These are phyloP conservation scores for Mustela erminea DNA, from an alignment of 2,797 vertebrate species.

Conservation along the genomic window DNA sequence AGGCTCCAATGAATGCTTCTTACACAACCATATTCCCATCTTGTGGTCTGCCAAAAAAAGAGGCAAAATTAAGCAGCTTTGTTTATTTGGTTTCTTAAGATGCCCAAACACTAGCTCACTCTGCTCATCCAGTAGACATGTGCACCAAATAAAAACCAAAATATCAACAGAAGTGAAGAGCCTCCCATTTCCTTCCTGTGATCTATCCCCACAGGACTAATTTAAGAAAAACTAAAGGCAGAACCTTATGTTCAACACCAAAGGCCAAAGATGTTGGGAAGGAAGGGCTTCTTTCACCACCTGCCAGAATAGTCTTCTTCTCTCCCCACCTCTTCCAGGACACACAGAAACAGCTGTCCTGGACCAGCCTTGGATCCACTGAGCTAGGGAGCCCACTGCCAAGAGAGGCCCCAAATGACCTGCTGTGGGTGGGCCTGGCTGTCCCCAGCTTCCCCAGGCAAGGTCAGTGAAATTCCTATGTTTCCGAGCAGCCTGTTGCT, in stretches of 20 bases:
- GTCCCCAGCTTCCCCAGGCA: not conserved
- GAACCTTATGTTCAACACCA: slow-evolving; percentile 53
- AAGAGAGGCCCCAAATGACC: slow-evolving; percentile 40
- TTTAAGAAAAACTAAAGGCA: slow-evolving; percentile 58
- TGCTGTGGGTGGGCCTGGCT: slow-evolving; percentile 63
- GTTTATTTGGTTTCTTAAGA: slow-evolving; percentile 54
- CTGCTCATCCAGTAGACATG: not conserved
- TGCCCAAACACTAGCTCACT: slow-evolving; percentile 4
- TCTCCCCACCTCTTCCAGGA: not conserved
- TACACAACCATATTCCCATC: not conserved
- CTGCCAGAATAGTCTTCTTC: slow-evolving; percentile 40
- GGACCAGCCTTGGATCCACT: not conserved
- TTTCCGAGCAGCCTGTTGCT: slow-evolving; percentile 7
- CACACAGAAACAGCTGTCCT: slow-evolving; percentile 36
- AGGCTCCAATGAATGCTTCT: not conserved
- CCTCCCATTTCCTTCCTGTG: slow-evolving; percentile 67
- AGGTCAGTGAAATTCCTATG: slow-evolving; percentile 52
- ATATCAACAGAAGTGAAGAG: slow-evolving; percentile 20
- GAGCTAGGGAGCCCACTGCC: not conserved
- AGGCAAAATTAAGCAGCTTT: slow-evolving; percentile 16
- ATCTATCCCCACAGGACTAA: slow-evolving; percentile 36
- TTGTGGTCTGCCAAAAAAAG: not conserved
- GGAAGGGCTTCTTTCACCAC: slow-evolving; percentile 50
- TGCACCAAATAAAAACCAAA: slow-evolving; percentile 65
- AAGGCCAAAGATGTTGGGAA: not conserved